Base-by-base conservation (phyloP, 2,113 vertebrate species). In the Corythornis madagascariensis region DNA sequence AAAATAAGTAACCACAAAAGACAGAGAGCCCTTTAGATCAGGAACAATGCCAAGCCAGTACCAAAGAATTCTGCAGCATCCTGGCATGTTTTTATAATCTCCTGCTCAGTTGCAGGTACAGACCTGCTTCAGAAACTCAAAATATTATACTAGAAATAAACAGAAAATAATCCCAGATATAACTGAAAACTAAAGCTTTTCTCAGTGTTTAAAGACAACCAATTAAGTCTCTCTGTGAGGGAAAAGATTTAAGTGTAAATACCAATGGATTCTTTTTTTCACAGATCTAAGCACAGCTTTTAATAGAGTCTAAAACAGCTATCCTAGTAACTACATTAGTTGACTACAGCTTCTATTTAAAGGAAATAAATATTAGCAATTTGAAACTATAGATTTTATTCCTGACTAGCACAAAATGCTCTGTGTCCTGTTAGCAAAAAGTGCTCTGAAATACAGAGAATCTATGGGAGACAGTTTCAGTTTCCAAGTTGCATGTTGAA, bases 401-500 rank as follows among this genome's bases (percentile, higher is more conserved):
- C 71, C 63, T 35, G 43, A 70, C 43, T 76, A 73, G 38, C 31
- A 85, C 21, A 33, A 69, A 18, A 66, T 38, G 22, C 69, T 56
- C 43, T 77, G 38, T 61, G 42, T 13, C 11, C 15, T 48, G 1
- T 38, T 35, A 92, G 8, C 28, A 85, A 59, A 70, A 89, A 77
- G 18, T 47, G 38, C 31, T 43, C 55, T 73, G 52, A 83, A 93
- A 73, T 20, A 84, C 14, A 69, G 61, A 82, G 52, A 72, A 95
- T 50, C 25, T 75, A 90, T 76, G 86, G 57, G 84, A 95, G 91
- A 94, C 55, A 90, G 74, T 91, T 91, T 89, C 60, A 94, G 88
- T 85, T 92, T 92, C 89, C 84, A 92, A 96, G 87, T 48, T 94
- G 89, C 84, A 93, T 60, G 91, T 92, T 89, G 91, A 86, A 96